These are phyloP conservation scores for Aptenodytes forsteri DNA, from an alignment of 2,113 vertebrate species.

Conservation along the genomic window DNA sequence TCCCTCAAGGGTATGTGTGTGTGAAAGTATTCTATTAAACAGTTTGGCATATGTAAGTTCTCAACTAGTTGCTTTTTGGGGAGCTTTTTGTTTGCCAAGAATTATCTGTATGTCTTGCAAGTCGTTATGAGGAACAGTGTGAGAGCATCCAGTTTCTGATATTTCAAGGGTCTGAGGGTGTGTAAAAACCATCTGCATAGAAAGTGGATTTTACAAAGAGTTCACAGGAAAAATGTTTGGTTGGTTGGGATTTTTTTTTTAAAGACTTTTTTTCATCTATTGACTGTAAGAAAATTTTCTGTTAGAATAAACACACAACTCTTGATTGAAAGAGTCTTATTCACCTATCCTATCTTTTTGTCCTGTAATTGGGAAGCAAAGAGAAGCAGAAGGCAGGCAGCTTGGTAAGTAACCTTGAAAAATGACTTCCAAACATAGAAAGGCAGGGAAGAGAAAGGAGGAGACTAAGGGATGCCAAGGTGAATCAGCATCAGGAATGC, in stretches of 20 bases:
- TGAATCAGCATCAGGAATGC: not conserved
- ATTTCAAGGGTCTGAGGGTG: not conserved
- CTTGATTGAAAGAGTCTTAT: not conserved
- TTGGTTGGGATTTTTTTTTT: not conserved
- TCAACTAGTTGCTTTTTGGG: not conserved
- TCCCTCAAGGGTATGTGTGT: not conserved
- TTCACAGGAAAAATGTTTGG: not conserved
- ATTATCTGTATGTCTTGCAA: constrained; percentile 35
- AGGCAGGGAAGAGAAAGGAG: not conserved
- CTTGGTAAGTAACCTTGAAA: not conserved
- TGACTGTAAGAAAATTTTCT: not conserved
- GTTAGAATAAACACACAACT: not conserved
- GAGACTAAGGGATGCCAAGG: not conserved
- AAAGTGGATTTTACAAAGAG: not conserved
- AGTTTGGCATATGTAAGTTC: not conserved
- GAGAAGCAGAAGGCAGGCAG: not conserved
- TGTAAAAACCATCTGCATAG: not conserved
- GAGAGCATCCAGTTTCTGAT: not conserved
- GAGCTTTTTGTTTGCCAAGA: not conserved
- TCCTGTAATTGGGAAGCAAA: not conserved
- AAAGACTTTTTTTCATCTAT: not conserved
- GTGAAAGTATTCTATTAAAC: constrained; percentile 1
- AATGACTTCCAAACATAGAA: not conserved
- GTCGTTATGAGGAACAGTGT: not conserved
- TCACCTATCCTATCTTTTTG: not conserved